Evolutionary conservation across 23 tunicate species (phyloP).

Genomic region (Aplidium turbinatum): DNA sequence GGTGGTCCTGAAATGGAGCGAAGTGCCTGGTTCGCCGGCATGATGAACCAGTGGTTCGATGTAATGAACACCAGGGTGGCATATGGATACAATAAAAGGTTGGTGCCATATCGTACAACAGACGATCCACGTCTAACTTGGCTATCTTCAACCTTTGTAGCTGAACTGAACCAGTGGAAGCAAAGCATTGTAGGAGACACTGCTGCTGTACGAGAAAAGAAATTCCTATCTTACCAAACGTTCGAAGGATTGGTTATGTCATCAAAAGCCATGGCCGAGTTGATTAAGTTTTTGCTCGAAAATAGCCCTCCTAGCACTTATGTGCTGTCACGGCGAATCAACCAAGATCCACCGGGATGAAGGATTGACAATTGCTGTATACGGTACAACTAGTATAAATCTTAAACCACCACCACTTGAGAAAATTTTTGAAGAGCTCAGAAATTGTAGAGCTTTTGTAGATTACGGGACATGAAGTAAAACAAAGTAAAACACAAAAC

Average conservation of each 20-base stretch:
- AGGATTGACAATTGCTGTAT: too few species aligned
- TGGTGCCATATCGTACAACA: slow-evolving; percentile 4
- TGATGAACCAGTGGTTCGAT: slow-evolving; percentile 31
- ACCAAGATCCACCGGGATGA: too few species aligned
- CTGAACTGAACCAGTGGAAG: slow-evolving; percentile 10
- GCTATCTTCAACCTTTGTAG: slow-evolving; percentile 11
- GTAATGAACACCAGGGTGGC: slow-evolving; percentile 6
- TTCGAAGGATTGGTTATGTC: slow-evolving; percentile 5
- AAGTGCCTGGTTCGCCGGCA: slow-evolving; percentile 35
- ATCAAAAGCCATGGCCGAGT: not conserved
- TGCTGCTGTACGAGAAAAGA: not conserved
- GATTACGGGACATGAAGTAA: too few species aligned
- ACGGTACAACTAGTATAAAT: too few species aligned
- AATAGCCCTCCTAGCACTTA: not conserved
- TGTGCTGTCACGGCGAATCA: not conserved
- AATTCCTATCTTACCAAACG: slow-evolving; percentile 5
- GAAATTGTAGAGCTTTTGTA: too few species aligned
- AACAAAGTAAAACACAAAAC: too few species aligned
- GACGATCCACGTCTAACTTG: too few species aligned
- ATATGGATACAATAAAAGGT: not conserved
- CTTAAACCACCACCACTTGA: too few species aligned
- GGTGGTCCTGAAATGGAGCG: slow-evolving; percentile 36
- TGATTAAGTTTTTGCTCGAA: slow-evolving; percentile 1
- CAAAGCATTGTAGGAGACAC: not conserved
- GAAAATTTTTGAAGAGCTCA: too few species aligned